Evolutionary conservation across 2,113 vertebrate genomes (phyloP), one percentile per base, ranked within the genome.

Genomic region (Fregata magnificens): DNA sequence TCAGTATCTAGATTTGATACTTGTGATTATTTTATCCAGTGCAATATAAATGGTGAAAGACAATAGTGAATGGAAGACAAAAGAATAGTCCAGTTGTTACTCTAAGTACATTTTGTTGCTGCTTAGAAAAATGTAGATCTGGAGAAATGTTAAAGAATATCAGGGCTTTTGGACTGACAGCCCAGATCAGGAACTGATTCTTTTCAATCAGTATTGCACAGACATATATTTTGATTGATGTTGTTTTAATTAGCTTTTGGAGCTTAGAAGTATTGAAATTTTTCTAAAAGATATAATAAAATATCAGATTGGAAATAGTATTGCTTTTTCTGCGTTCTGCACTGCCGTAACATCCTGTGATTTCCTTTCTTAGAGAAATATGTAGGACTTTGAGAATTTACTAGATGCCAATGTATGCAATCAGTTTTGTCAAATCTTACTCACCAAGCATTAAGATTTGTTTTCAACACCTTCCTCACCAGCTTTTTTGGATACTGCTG

Each of bases 241-340:
- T 34, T 82, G 49, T 31, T 95, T 95, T 95, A 86, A 91, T 97
- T 95, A 97, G 26, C 32, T 90, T 87, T 93, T 38, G 83, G 61
- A 93, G 50, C 18, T 65, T 50, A 86, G 52, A 92, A 90, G 13
- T 81, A 63, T 53, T 52, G 88, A 82, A 36, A 12, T n/a, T 72
- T 47, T 84, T 73, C 15, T 29, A 40, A 93, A 93, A 55, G 29
- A 67, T 61, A 38, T 40, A 17, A 69, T 61, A 49, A 88, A 94
- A 40, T 53, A 73, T 50, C 63, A 84, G 55, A 42, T 45, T 88
- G 32, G 24, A 77, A 71, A 40, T 52, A 78, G 83, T 90, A 47
- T n/a, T 73, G 18, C 17, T 87, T 92, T 86, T 90, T 55, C 38
- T 45, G 20, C 7, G 4, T 45, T 92, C 78, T 65, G 29, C 29